Evolutionary conservation across 2,797 vertebrate genomes (phyloP).

Genomic region (Mus caroli): DNA sequence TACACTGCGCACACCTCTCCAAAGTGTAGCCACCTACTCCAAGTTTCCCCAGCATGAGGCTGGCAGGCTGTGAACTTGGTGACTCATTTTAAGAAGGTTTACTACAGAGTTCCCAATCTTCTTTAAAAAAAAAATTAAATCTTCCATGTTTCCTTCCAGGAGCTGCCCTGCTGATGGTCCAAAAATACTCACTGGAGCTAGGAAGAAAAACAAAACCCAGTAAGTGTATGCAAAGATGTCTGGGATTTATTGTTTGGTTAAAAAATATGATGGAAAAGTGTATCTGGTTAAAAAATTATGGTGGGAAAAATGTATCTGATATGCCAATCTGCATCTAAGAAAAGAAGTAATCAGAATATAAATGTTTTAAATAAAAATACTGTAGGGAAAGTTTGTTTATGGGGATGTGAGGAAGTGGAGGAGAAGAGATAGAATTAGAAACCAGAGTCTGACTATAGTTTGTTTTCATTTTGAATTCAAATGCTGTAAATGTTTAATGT

Average conservation of each 20-base stretch:
- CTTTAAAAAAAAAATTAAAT: conserved; percentile 62
- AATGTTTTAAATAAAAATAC: conserved; percentile 58
- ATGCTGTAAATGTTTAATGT: conserved; percentile 49
- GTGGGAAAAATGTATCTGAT: not conserved
- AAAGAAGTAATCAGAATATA: conserved; percentile 32
- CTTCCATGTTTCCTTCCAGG: not conserved
- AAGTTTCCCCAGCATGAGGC: conserved; percentile 73
- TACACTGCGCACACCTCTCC: conserved; percentile 77
- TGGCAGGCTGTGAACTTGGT: conserved; percentile 73
- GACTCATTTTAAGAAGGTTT: conserved; percentile 83
- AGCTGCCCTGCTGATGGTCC: conserved; percentile 6
- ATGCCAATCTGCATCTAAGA: not conserved
- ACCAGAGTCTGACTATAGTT: conserved; percentile 52
- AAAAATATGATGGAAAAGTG: not conserved
- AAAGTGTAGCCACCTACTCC: conserved; percentile 75
- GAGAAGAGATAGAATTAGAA: not conserved
- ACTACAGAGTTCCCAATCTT: conserved; percentile 75
- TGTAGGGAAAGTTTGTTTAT: not conserved
- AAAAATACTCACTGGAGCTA: conserved; percentile 55
- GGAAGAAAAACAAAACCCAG: not conserved
- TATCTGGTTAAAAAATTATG: not conserved
- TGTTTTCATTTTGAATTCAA: conserved; percentile 67
- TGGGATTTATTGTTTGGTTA: conserved; percentile 35
- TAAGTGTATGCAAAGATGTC: conserved; percentile 16
- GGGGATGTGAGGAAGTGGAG: not conserved